Conservation (phyloP, 2,113 vertebrate species). For the Corapipo altera region DNA sequence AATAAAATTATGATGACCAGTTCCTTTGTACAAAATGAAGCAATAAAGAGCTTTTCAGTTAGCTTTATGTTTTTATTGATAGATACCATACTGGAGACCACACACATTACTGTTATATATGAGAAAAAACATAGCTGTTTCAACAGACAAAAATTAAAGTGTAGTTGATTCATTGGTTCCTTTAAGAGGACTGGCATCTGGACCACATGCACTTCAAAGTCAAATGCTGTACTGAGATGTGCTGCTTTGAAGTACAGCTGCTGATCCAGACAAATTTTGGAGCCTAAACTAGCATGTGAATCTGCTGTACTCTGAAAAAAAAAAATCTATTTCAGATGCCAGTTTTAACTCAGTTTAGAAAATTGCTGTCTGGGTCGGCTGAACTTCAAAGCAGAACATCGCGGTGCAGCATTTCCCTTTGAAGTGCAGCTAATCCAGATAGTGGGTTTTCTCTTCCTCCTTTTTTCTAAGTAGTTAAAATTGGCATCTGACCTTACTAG, state of each 20-base stretch:
- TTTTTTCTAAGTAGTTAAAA: constrained; percentile 24
- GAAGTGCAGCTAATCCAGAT: constrained; percentile 71
- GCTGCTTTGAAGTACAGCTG: constrained; percentile 71
- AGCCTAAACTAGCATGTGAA: constrained; percentile 58
- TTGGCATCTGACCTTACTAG: constrained; percentile 58
- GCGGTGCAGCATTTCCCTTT: constrained; percentile 52
- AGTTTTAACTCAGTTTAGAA: constrained; percentile 72
- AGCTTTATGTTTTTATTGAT: constrained; percentile 36
- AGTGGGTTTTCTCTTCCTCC: not conserved
- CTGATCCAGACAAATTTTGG: constrained; percentile 70
- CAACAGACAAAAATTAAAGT: constrained; percentile 39
- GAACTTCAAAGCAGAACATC: constrained; percentile 68
- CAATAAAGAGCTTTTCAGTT: constrained; percentile 38
- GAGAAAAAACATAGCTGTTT: constrained; percentile 24
- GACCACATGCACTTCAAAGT: constrained; percentile 72
- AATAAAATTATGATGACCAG: constrained; percentile 6
- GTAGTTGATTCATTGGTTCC: constrained; percentile 41
- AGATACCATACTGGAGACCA: constrained; percentile 25
- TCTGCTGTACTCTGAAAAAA: constrained; percentile 65
- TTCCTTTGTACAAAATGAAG: constrained; percentile 20
- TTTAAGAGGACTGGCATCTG: constrained; percentile 66
- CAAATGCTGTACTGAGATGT: constrained; percentile 46
- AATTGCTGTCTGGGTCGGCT: constrained; percentile 71
- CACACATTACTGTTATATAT: not conserved
- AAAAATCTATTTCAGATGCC: constrained; percentile 71